A percentile compares a stretch with the other conserved stretches of the same genome.
phyloP scores from a whole-genome alignment of 2,797 vertebrate genomes.

The Scleropages formosus region DNA sequence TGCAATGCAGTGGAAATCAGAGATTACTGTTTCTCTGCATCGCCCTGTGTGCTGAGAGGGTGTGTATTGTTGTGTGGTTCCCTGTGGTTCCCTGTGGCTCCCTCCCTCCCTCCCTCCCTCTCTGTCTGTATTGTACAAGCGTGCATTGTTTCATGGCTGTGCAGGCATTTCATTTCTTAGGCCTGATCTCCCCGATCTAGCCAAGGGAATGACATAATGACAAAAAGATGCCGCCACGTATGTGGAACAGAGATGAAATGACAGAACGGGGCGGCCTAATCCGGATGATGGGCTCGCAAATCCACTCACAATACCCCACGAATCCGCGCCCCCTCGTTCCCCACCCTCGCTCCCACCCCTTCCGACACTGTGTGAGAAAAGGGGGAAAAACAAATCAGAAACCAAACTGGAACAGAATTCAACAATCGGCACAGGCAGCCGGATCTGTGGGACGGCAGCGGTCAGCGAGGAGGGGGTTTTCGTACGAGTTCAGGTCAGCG shows the following conservation, averaged over 20 bases:
- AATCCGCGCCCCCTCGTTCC: slow-evolving; percentile 15
- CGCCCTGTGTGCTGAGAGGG: no score
- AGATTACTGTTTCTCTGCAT: not conserved
- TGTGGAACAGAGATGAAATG: slow-evolving; percentile 48
- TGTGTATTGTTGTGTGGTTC: not conserved
- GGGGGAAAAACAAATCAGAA: not conserved
- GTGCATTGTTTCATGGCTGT: slow-evolving; percentile 3
- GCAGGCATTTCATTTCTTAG: slow-evolving; percentile 16
- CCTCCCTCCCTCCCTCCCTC: slow-evolving; percentile 2
- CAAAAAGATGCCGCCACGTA: not conserved
- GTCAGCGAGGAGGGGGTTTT: not conserved
- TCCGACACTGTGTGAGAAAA: not conserved
- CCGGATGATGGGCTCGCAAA: slow-evolving; percentile 59
- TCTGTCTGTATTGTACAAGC: not conserved
- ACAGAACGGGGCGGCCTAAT: slow-evolving; percentile 66
- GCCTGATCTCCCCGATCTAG: slow-evolving; percentile 22
- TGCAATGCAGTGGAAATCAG: no score
- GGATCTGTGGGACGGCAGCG: slow-evolving; percentile 24
- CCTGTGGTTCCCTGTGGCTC: not conserved
- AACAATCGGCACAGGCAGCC: slow-evolving; percentile 34
- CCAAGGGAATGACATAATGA: slow-evolving; percentile 19
- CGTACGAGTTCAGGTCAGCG: no score
- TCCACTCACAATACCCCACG: slow-evolving; percentile 49
- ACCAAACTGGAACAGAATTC: slow-evolving; percentile 39
- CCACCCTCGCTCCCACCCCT: not conserved